Evolutionary conservation across 2,888 invertebrate genomes (phyloP).

Genomic region (Glyphotaelius pellucidus): DNA sequence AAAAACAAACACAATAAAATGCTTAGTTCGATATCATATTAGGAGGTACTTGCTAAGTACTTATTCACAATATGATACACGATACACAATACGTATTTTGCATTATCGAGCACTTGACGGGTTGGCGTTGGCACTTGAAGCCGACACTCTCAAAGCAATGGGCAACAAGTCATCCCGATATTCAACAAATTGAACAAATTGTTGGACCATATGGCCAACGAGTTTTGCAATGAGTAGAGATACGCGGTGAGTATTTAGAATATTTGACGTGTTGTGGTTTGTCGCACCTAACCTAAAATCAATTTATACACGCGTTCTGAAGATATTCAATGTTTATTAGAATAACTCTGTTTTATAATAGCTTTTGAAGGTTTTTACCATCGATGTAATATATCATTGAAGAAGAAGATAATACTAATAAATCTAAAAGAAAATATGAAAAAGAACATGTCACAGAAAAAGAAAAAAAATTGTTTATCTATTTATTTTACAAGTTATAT

Average conservation of each 20-base stretch:
- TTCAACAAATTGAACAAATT: not conserved
- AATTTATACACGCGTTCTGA: no score
- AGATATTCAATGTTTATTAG: no score
- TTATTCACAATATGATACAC: not conserved
- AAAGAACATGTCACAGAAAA: no score
- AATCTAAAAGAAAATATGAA: no score
- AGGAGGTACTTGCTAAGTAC: not conserved
- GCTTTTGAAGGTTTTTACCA: no score
- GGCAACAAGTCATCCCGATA: not conserved
- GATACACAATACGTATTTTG: not conserved
- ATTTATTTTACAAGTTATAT: no score
- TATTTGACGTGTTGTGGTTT: not conserved
- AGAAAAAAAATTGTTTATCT: no score
- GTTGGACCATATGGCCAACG: not conserved
- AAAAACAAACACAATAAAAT: no score
- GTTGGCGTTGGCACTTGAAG: not conserved
- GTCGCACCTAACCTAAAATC: not conserved
- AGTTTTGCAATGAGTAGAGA: not conserved
- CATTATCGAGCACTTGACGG: not conserved
- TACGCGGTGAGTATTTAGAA: not conserved
- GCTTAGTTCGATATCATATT: no score
- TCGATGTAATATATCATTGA: no score
- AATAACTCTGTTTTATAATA: no score
- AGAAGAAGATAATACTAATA: no score
- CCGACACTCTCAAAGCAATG: not conserved